Conservation (phyloP, 2,888 invertebrate species). For the Ectemnius cavifrons region DNA sequence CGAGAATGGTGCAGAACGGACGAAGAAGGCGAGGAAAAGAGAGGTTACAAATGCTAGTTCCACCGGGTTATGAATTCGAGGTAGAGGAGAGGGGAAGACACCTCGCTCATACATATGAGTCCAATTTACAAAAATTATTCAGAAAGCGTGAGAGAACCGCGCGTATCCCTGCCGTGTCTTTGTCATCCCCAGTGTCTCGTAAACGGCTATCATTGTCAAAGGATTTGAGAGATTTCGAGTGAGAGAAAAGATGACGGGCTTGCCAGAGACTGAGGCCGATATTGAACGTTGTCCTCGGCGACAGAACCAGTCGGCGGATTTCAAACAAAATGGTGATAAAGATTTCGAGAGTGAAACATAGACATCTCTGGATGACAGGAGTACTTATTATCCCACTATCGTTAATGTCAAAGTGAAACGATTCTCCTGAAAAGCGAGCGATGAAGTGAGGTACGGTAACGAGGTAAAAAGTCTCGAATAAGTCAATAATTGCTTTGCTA, state of each 20-base stretch:
- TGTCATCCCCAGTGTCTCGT: conserved; percentile 36
- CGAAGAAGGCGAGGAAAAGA: conserved; percentile 9
- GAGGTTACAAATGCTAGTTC: conserved; percentile 46
- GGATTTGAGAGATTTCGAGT: conserved; percentile 65
- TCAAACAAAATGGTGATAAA: too few species aligned
- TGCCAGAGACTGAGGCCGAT: neutral
- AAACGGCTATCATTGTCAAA: conserved; percentile 67
- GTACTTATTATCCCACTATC: too few species aligned
- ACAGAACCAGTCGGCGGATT: too few species aligned
- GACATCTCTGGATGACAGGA: too few species aligned
- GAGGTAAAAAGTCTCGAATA: too few species aligned
- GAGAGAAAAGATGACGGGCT: conserved; percentile 22
- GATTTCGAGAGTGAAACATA: too few species aligned
- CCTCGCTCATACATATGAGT: conserved; percentile 69
- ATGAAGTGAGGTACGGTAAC: too few species aligned
- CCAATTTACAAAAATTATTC: conserved; percentile 75
- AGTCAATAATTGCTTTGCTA: conserved; percentile 14
- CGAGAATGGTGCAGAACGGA: conserved; percentile 24
- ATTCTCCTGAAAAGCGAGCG: too few species aligned
- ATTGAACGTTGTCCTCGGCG: too few species aligned
- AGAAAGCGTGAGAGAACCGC: conserved; percentile 54
- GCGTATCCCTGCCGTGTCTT: conserved; percentile 30
- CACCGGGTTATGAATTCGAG: conserved; percentile 65
- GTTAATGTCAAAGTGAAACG: too few species aligned
- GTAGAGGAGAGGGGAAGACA: conserved; percentile 25